Conservation (phyloP, 2,797 vertebrate genomes). For the Sylvia borin region DNA sequence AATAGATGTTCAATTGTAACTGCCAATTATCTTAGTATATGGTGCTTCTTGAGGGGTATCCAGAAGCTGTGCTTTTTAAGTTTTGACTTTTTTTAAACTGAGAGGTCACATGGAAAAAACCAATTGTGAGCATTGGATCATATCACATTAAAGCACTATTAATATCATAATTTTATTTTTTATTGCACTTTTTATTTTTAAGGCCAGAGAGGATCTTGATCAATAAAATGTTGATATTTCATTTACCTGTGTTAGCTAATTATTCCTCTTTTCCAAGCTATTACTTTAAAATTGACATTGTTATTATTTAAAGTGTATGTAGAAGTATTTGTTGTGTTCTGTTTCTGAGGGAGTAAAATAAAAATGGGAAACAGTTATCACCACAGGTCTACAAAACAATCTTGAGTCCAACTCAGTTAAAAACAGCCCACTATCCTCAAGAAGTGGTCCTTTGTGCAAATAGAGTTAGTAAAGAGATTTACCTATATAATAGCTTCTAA, state of each 20-base stretch:
- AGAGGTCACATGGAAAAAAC: neutral
- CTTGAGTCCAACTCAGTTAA: neutral
- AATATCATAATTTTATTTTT: neutral
- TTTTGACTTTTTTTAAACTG: neutral
- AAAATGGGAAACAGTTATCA: neutral
- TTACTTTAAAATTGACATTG: neutral
- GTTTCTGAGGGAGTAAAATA: neutral
- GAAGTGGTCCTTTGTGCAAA: neutral
- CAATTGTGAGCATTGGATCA: neutral
- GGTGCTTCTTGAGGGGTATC: neutral
- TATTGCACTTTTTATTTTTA: neutral
- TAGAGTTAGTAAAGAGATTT: neutral
- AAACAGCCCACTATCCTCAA: neutral
- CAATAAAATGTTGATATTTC: neutral
- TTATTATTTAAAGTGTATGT: neutral
- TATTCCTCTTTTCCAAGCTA: neutral
- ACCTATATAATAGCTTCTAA: neutral
- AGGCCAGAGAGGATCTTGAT: neutral
- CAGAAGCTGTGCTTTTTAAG: neutral
- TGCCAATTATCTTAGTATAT: neutral
- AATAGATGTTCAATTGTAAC: neutral
- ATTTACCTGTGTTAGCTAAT: neutral
- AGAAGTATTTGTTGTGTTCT: neutral
- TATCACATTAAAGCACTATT: neutral
- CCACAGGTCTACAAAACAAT: constrained; percentile 4